These are phyloP conservation scores for Danaus chrysippus DNA, from an alignment of 2,888 invertebrate species.

Conservation along the genomic window DNA sequence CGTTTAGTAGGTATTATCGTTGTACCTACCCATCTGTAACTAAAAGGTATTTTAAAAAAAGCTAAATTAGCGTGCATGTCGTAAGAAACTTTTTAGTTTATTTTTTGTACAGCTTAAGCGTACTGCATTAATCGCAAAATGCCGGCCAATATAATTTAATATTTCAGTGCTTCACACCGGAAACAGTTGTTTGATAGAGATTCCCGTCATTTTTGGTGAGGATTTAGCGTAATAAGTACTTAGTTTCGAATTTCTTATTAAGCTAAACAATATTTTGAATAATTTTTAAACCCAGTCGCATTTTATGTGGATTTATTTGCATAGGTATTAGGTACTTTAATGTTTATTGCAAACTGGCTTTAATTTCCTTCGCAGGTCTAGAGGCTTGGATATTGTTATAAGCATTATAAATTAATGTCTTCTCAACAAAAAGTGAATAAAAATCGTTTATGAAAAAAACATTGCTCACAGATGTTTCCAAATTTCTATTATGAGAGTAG, in stretches of 20 bases:
- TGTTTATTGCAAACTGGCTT: too few relatives aligned
- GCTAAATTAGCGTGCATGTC: neutral
- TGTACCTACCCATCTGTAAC: neutral
- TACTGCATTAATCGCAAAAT: slow-evolving; percentile 52
- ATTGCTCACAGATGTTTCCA: too few relatives aligned
- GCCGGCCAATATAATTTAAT: slow-evolving; percentile 52
- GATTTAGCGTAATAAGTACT: neutral
- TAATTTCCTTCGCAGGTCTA: too few relatives aligned
- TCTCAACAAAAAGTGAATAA: too few relatives aligned
- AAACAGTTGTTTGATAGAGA: slow-evolving; percentile 30
- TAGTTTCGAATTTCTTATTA: neutral
- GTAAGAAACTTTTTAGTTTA: slow-evolving; percentile 1
- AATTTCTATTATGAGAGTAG: too few relatives aligned
- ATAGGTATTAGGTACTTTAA: too few relatives aligned
- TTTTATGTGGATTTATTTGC: too few relatives aligned
- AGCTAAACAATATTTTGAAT: neutral
- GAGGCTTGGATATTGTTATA: too few relatives aligned
- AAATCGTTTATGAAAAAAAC: too few relatives aligned
- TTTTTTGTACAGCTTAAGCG: slow-evolving; percentile 27
- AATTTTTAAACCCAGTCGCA: too few relatives aligned
- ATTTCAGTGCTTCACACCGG: slow-evolving; percentile 46
- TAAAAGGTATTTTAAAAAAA: neutral
- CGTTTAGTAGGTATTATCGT: too few relatives aligned
- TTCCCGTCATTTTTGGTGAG: slow-evolving; percentile 20
- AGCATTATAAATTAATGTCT: too few relatives aligned